Evolutionary conservation across 2,797 vertebrate genomes (phyloP).

Genomic region (Tauraco hartlaubi): DNA sequence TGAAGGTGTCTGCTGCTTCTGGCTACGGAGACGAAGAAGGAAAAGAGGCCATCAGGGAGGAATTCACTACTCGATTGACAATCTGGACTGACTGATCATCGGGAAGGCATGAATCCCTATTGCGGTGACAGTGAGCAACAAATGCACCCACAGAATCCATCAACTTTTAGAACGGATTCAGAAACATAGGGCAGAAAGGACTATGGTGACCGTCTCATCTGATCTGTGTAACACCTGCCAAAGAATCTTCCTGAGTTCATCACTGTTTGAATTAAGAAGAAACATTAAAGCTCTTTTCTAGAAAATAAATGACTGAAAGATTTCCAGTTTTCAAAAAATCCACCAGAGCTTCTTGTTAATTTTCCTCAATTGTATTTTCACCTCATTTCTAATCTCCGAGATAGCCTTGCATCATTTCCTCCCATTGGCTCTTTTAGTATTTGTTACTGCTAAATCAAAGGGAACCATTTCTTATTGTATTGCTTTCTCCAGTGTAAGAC

Average conservation of each 20-base stretch:
- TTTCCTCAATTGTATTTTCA: not conserved
- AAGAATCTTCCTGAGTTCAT: not conserved
- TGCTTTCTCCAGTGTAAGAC: not conserved
- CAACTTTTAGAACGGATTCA: not conserved
- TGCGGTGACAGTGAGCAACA: not conserved
- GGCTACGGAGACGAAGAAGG: not conserved
- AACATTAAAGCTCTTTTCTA: not conserved
- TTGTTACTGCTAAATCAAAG: not conserved
- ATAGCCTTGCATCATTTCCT: not conserved
- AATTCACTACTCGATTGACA: not conserved
- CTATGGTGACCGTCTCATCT: not conserved
- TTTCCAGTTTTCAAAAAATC: not conserved
- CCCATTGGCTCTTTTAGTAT: not conserved
- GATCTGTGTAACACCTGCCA: not conserved
- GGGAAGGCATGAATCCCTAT: not conserved
- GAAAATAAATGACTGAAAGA: not conserved
- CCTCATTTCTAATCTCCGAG: not conserved
- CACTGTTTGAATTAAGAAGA: not conserved
- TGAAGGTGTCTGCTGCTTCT: not conserved
- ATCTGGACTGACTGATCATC: not conserved
- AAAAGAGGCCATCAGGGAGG: not conserved
- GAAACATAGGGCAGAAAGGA: not conserved
- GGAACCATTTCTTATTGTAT: not conserved
- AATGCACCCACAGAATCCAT: not conserved
- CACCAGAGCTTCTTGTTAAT: not conserved